Percentiles rank a stretch among this genome's conserved stretches.
Conservation (phyloP, 2,888 invertebrate species). For the Catocala nupta region DNA sequence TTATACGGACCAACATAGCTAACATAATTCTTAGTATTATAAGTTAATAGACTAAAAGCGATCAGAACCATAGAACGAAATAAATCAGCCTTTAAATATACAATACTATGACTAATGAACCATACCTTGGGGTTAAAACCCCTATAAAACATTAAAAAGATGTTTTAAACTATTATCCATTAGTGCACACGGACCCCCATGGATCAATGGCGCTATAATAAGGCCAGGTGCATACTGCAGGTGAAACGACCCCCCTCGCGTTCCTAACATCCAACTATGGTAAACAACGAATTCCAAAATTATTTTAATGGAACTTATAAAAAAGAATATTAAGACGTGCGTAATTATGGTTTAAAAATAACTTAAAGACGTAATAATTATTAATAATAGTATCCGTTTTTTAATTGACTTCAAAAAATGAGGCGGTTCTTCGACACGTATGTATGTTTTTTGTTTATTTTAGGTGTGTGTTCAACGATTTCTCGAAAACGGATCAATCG, state of each 20-base stretch:
- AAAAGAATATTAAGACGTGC: not conserved
- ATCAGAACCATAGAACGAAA: too few relatives aligned
- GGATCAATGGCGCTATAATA: slow-evolving; percentile 28
- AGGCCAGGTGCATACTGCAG: slow-evolving; percentile 53
- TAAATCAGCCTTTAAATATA: too few relatives aligned
- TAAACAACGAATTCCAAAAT: slow-evolving; percentile 12
- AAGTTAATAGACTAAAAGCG: too few relatives aligned
- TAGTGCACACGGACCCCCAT: slow-evolving; percentile 18
- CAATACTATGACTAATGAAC: slow-evolving; percentile 8
- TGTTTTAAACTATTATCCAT: slow-evolving; percentile 17
- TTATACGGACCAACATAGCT: too few relatives aligned
- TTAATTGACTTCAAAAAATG: too few relatives aligned
- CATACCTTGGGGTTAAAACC: slow-evolving; percentile 8
- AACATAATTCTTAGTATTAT: too few relatives aligned
- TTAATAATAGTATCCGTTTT: not conserved
- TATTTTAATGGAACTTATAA: slow-evolving; percentile 7
- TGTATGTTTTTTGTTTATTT: too few relatives aligned
- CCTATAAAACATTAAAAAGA: slow-evolving; percentile 16
- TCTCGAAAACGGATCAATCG: too few relatives aligned
- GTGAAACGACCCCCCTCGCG: slow-evolving; percentile 31
- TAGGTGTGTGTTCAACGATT: too few relatives aligned
- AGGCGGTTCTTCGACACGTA: too few relatives aligned
- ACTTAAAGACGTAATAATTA: not conserved
- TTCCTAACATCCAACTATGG: slow-evolving; percentile 23
- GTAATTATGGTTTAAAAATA: not conserved